phyloP scores from a whole-genome alignment of 2,113 vertebrate genomes.

The Ciconia stormi region DNA sequence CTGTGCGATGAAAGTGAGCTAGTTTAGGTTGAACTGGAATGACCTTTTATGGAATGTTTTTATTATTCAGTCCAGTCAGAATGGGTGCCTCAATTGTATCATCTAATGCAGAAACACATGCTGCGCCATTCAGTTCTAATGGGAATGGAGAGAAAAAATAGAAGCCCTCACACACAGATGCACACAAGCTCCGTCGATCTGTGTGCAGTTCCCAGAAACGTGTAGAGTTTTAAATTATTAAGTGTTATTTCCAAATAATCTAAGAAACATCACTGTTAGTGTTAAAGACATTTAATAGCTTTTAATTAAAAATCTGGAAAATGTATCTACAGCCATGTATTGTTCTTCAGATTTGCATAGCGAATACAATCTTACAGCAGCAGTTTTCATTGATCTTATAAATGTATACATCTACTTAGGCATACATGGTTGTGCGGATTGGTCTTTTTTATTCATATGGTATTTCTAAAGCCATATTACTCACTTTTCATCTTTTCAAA shows the following conservation, averaged over 20 bases:
- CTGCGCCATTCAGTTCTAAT: not conserved
- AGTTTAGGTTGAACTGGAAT: not conserved
- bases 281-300: not conserved
- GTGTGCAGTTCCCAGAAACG: not conserved
- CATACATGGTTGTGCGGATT: not conserved
- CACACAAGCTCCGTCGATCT: not conserved
- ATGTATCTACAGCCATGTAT: not conserved
- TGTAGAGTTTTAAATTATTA: not conserved
- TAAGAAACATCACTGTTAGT: not conserved
- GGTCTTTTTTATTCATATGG: not conserved
- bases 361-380: not conserved
- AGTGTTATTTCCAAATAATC: not conserved
- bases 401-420: not conserved
- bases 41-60: not conserved
- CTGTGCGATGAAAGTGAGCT: not conserved
- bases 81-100: not conserved
- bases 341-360: not conserved
- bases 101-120: not conserved
- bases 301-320: not conserved
- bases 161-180: not conserved
- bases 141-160: not conserved
- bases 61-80: not conserved
- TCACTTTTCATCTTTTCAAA: conserved; percentile 11
- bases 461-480: conserved; percentile 27
- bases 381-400: not conserved